phyloP scores from a whole-genome alignment of 2,113 vertebrate genomes.

The Protobothrops flavoviridis region DNA sequence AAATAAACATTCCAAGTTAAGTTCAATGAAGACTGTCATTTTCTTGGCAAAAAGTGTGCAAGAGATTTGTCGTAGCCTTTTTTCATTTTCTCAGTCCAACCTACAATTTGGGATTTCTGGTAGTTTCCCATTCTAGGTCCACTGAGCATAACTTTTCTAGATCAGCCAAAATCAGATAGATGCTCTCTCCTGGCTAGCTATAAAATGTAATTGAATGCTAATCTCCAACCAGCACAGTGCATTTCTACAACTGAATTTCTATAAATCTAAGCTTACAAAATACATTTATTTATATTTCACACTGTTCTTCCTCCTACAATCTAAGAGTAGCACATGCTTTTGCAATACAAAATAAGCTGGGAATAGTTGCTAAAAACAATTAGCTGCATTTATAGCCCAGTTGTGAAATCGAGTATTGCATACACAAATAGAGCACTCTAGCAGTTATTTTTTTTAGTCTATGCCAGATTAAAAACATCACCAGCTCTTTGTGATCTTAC shows the following conservation, averaged over 20 bases:
- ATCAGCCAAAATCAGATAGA: background rate
- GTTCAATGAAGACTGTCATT: background rate
- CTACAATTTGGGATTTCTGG: background rate
- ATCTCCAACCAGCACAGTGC: background rate
- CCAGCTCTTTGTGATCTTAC: background rate
- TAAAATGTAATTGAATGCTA: background rate
- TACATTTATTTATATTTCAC: background rate
- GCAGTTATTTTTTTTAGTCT: background rate
- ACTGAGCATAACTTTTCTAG: background rate
- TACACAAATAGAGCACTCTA: background rate
- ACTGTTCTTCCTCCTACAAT: background rate
- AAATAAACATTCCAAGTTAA: background rate
- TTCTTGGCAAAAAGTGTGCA: background rate
- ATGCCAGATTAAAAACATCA: background rate
- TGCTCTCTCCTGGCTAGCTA: background rate
- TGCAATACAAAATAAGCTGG: background rate
- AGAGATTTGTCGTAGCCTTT: background rate
- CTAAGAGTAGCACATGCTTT: background rate
- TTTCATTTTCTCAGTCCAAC: background rate
- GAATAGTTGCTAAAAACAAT: background rate
- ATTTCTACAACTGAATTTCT: background rate
- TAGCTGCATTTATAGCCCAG: background rate
- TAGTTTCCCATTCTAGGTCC: background rate
- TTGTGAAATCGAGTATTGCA: background rate
- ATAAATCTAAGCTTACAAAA: background rate